phyloP scores from a whole-genome alignment of 1,140 invertebrate species.

The Sogatella furcifera region DNA sequence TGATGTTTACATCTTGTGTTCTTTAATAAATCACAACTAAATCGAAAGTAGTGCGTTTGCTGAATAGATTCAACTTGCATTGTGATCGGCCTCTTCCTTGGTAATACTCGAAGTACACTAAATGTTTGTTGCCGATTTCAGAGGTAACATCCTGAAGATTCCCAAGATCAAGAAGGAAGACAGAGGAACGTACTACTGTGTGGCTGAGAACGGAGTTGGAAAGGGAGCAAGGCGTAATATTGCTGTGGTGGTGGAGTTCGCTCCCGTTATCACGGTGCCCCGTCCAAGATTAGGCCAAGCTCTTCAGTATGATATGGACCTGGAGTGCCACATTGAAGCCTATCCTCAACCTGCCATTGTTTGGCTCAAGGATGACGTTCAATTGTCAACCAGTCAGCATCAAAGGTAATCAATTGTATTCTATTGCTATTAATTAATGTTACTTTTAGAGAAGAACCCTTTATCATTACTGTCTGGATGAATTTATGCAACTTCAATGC shows the following conservation, averaged over 20 bases:
- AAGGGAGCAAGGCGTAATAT: constrained; percentile 74
- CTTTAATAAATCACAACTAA: too few relatives aligned
- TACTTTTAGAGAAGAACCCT: too few relatives aligned
- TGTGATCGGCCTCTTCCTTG: too few relatives aligned
- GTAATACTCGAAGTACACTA: too few relatives aligned
- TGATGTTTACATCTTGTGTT: too few relatives aligned
- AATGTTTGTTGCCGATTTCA: constrained; percentile 31
- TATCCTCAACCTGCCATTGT: constrained; percentile 80
- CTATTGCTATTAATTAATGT: too few relatives aligned
- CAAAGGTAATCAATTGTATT: constrained; percentile 33
- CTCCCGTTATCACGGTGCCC: constrained; percentile 73
- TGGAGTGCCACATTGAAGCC: constrained; percentile 85
- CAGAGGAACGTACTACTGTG: constrained; percentile 85
- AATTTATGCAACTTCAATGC: too few relatives aligned
- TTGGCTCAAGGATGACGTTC: constrained; percentile 74
- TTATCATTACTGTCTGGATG: too few relatives aligned
- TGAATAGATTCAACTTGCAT: too few relatives aligned
- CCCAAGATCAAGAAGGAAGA: constrained; percentile 71
- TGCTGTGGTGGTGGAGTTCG: constrained; percentile 79
- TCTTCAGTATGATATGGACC: constrained; percentile 82
- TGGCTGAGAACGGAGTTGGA: constrained; percentile 84
- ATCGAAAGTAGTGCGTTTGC: too few relatives aligned
- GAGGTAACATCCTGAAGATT: constrained; percentile 78
- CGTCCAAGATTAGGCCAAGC: constrained; percentile 73
- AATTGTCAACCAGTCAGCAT: constrained; percentile 80